phyloP scores from a whole-genome alignment of 2,888 invertebrate species.

The Dascillus cervinus region DNA sequence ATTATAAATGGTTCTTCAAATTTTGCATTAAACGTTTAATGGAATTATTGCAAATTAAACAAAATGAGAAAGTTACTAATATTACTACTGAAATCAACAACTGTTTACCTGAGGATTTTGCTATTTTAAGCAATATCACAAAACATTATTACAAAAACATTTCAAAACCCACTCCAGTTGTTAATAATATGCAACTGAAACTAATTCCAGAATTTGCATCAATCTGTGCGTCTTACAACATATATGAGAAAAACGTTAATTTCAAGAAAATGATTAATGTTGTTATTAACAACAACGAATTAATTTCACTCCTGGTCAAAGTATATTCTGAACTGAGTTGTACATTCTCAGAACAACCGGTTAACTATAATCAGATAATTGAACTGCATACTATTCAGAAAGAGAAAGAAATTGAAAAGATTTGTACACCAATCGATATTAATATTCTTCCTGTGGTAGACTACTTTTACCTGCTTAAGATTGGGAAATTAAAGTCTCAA shows the following conservation, averaged over 20 bases:
- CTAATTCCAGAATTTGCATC: slow-evolving; percentile 19
- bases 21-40: slow-evolving; percentile 43
- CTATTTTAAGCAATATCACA: slow-evolving; percentile 30
- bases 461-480: slow-evolving; percentile 22
- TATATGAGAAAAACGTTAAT: slow-evolving; percentile 20
- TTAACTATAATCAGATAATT: slow-evolving; percentile 17
- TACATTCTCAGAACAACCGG: slow-evolving; percentile 21
- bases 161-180: slow-evolving; percentile 30
- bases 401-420: slow-evolving; percentile 7
- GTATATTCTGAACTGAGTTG: slow-evolving; percentile 23
- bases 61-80: slow-evolving; percentile 14
- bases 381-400: slow-evolving; percentile 15
- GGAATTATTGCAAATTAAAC: slow-evolving; percentile 16
- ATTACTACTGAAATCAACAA: slow-evolving; percentile 28
- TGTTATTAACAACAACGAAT: slow-evolving; percentile 9
- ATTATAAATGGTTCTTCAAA: slow-evolving; percentile 69
- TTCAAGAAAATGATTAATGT: slow-evolving; percentile 15
- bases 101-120: slow-evolving; percentile 29
- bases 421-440: slow-evolving; percentile 20
- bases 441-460: slow-evolving; percentile 29
- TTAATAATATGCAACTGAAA: slow-evolving; percentile 25
- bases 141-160: slow-evolving; percentile 31
- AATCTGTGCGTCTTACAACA: slow-evolving; percentile 21
- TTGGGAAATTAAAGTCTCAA: slow-evolving; percentile 11
- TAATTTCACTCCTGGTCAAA: slow-evolving; percentile 18